phyloP scores from a whole-genome alignment of 2,797 vertebrate species.

The Gila robusta region DNA sequence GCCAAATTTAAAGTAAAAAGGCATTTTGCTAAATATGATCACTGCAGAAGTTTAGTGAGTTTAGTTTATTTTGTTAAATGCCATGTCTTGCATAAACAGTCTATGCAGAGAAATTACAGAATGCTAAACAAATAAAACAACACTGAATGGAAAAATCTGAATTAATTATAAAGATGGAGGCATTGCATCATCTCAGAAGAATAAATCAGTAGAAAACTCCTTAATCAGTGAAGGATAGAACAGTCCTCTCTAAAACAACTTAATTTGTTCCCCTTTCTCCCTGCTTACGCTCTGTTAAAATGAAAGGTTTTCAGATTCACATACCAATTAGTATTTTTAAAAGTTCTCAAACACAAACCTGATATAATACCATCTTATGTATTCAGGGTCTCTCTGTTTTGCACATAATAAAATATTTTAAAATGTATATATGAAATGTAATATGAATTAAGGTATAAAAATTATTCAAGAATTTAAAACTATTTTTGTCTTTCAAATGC shows the following conservation, averaged over 20 bases:
- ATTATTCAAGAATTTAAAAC: background rate
- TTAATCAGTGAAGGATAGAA: background rate
- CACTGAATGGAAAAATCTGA: conserved; percentile 27
- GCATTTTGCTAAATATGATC: background rate
- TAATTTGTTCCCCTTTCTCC: background rate
- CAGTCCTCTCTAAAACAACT: background rate
- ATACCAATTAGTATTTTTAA: background rate
- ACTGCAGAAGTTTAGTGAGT: background rate
- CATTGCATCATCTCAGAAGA: background rate
- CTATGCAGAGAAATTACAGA: background rate
- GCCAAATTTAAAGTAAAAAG: background rate
- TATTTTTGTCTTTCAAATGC: background rate
- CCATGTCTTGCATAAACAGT: conserved; percentile 5
- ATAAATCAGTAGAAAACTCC: conserved; percentile 18
- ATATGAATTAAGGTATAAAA: background rate
- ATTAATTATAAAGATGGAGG: no score
- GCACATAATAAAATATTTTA: background rate
- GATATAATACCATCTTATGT: background rate
- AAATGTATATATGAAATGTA: background rate
- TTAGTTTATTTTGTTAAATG: background rate
- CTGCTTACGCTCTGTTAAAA: background rate
- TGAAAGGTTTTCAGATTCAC: background rate
- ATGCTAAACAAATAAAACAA: conserved; percentile 27
- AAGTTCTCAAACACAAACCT: background rate
- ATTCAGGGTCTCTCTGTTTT: background rate